Conservation (phyloP, 1,140 invertebrate species). For the Alviniconcha marisindica region DNA sequence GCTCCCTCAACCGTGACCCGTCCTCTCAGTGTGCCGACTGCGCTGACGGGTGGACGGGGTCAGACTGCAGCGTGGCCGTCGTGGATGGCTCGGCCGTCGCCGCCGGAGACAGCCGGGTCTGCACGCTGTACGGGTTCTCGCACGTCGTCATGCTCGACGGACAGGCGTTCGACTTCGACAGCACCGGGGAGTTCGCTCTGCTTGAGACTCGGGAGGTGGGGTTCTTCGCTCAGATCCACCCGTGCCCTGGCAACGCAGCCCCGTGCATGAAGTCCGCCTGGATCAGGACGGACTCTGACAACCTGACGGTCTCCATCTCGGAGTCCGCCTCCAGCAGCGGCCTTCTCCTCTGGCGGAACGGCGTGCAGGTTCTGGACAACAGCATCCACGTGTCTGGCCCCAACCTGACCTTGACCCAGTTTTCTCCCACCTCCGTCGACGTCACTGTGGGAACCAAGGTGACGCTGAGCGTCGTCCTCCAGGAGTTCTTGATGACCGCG, state of each 20-base stretch:
- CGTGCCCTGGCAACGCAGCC: conserved; percentile 39
- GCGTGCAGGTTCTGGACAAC: conserved; percentile 34
- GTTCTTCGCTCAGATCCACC: conserved; percentile 36
- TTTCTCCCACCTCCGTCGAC: conserved; percentile 30
- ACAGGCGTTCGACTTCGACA: conserved; percentile 48
- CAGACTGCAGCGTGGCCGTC: conserved; percentile 48
- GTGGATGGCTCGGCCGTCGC: neutral
- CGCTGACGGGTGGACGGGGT: conserved; percentile 48
- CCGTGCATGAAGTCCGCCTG: conserved; percentile 46
- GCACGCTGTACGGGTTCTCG: conserved; percentile 46
- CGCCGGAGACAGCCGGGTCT: conserved; percentile 38
- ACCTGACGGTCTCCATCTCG: conserved; percentile 44
- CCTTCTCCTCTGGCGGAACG: conserved; percentile 38
- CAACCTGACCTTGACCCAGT: conserved; percentile 28
- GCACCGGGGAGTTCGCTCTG: conserved; percentile 46
- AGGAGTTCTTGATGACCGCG: conserved; percentile 31
- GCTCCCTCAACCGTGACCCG: conserved; percentile 39
- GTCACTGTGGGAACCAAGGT: conserved; percentile 27
- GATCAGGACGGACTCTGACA: conserved; percentile 39
- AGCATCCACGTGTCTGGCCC: neutral
- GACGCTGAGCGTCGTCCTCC: conserved; percentile 33
- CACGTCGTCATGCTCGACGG: conserved; percentile 59
- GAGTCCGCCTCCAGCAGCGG: neutral
- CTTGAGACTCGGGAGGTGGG: conserved; percentile 9
- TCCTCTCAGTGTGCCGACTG: conserved; percentile 45